These are phyloP conservation scores for Sinocyclocheilus anshuiensis DNA, from an alignment of 2,113 vertebrate genomes.

Conservation along the genomic window DNA sequence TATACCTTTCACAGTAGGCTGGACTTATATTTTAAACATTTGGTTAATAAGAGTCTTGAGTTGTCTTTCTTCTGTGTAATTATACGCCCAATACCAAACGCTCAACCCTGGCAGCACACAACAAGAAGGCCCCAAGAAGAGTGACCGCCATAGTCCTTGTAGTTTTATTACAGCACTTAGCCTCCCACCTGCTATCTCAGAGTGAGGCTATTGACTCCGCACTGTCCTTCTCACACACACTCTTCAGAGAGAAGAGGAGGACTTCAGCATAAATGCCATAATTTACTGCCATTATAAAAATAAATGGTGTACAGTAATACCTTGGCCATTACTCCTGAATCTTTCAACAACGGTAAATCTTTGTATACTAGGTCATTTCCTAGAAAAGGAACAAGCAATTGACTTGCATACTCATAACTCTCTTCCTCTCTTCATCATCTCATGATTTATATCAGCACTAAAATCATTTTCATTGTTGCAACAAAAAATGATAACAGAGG, in stretches of 20 bases:
- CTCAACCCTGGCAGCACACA: slow-evolving; percentile 12
- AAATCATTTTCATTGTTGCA: not conserved
- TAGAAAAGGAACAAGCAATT: slow-evolving; percentile 1
- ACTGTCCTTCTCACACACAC: slow-evolving; percentile 12
- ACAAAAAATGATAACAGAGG: not conserved
- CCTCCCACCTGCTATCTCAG: slow-evolving; percentile 6
- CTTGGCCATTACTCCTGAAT: slow-evolving; percentile 41
- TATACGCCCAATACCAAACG: not conserved
- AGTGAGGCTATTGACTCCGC: slow-evolving; percentile 20
- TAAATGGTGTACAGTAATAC: slow-evolving; percentile 32
- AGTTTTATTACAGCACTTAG: slow-evolving; percentile 57
- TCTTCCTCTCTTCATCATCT: not conserved
- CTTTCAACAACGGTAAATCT: slow-evolving; percentile 29
- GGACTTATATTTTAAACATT: not conserved
- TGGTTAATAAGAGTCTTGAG: not conserved
- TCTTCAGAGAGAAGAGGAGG: slow-evolving; percentile 29
- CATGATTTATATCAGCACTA: not conserved
- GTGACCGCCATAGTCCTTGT: slow-evolving; percentile 12
- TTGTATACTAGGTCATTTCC: not conserved
- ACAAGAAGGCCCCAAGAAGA: slow-evolving; percentile 19
- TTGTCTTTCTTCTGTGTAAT: not conserved
- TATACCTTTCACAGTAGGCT: not conserved
- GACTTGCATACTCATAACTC: not conserved
- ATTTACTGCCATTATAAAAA: slow-evolving; percentile 53
- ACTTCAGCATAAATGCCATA: slow-evolving; percentile 32